phyloP scores from a whole-genome alignment of 2,888 invertebrate species.

The Pammene fasciana region DNA sequence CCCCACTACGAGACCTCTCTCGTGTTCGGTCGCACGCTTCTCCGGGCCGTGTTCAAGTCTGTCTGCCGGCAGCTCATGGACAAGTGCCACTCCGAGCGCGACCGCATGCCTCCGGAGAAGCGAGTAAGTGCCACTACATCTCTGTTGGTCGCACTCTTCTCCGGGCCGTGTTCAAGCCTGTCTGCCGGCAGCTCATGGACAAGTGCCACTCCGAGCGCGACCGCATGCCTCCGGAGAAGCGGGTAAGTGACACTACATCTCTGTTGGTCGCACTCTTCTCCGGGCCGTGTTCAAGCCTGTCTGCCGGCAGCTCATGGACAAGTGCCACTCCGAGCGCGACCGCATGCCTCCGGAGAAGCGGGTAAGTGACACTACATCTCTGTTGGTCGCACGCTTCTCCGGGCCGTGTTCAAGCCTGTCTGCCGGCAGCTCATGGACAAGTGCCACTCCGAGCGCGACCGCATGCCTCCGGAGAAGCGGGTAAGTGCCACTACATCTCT shows the following conservation, averaged over 20 bases:
- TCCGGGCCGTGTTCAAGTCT: constrained; percentile 91
- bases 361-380: constrained; percentile 54
- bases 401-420: constrained; percentile 92
- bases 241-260: constrained; percentile 62
- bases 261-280: constrained; percentile 93
- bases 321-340: constrained; percentile 94
- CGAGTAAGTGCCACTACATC: constrained; percentile 66
- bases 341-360: constrained; percentile 94
- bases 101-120: constrained; percentile 94
- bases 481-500: constrained; percentile 53
- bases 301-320: constrained; percentile 94
- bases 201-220: constrained; percentile 95
- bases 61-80: constrained; percentile 94
- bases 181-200: constrained; percentile 94
- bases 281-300: constrained; percentile 92
- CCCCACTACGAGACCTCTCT: constrained; percentile 95
- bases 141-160: constrained; percentile 93
- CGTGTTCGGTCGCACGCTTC: constrained; percentile 94
- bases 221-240: constrained; percentile 93
- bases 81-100: constrained; percentile 94
- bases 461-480: constrained; percentile 94
- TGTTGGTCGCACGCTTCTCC: constrained; percentile 93
- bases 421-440: constrained; percentile 95
- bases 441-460: constrained; percentile 93
- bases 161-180: constrained; percentile 91